Conservation (phyloP, 35 echinoderm and acorn worm species). For the Hemicentrotus pulcherrimus region DNA sequence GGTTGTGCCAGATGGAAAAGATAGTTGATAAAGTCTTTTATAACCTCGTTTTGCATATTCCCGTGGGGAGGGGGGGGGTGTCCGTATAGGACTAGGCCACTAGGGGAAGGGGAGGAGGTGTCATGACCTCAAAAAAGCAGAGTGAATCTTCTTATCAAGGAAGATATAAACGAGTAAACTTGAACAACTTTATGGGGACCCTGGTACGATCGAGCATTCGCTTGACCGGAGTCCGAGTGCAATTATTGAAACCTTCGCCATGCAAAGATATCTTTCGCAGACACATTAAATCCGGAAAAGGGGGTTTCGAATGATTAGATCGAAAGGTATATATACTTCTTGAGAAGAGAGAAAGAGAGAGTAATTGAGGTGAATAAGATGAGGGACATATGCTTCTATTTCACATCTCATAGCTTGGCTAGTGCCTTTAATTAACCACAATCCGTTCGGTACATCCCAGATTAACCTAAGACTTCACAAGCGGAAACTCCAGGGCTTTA, state of each 20-base stretch:
- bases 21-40: too few relatives aligned
- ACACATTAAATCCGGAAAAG: not conserved
- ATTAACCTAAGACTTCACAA: not conserved
- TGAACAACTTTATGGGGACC: too few relatives aligned
- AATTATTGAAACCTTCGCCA: not conserved
- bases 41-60: too few relatives aligned
- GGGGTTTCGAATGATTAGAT: not conserved
- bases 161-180: not conserved
- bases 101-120: too few relatives aligned
- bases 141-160: not conserved
- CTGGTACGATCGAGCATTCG: not conserved
- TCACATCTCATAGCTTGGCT: not conserved
- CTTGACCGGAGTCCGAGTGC: not conserved
- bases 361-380: not conserved
- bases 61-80: too few relatives aligned
- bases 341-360: not conserved
- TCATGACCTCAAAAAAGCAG: not conserved
- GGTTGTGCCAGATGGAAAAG: too few relatives aligned
- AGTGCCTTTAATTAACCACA: constrained; percentile 15
- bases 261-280: not conserved
- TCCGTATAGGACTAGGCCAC: too few relatives aligned
- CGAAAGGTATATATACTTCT: not conserved
- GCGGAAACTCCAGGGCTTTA: not conserved
- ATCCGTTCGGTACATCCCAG: not conserved
- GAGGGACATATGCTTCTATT: not conserved